These are phyloP conservation scores for Reticulitermes lucifugus DNA, from an alignment of 2,888 invertebrate genomes.

Conservation along the genomic window DNA sequence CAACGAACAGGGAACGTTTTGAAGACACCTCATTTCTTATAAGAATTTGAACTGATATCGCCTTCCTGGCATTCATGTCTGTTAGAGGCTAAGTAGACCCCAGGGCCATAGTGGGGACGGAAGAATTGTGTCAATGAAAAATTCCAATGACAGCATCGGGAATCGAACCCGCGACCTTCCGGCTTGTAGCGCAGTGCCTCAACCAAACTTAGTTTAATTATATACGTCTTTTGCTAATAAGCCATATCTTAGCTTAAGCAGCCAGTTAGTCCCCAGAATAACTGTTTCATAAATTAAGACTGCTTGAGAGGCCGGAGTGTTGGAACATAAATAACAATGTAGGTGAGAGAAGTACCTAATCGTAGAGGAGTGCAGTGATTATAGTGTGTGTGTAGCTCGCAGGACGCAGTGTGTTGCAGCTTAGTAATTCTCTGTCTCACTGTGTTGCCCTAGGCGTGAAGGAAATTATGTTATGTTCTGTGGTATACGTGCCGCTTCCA, in stretches of 20 bases:
- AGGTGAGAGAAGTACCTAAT: not conserved
- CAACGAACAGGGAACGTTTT: no score
- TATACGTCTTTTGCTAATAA: not conserved
- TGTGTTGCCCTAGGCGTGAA: not conserved
- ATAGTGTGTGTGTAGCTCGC: not conserved
- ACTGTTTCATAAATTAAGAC: slow-evolving; percentile 5
- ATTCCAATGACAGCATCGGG: no score
- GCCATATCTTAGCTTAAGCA: not conserved
- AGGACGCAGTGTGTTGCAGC: not conserved
- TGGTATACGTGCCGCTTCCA: not conserved
- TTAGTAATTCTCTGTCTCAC: no score
- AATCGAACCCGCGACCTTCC: no score
- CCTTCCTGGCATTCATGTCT: no score
- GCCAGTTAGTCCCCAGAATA: not conserved
- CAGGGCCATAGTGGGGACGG: no score
- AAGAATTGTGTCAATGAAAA: no score
- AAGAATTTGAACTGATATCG: no score
- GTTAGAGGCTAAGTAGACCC: no score
- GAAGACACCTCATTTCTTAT: no score
- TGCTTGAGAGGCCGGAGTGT: not conserved
- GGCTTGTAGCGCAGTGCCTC: no score
- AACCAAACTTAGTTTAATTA: not conserved
- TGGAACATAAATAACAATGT: not conserved
- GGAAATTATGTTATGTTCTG: not conserved
- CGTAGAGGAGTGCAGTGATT: not conserved